Percentiles rank a stretch among this genome's conserved stretches.
Evolutionary conservation across 2,113 vertebrate genomes (phyloP).

Genomic region (Terrapene triunguis): DNA sequence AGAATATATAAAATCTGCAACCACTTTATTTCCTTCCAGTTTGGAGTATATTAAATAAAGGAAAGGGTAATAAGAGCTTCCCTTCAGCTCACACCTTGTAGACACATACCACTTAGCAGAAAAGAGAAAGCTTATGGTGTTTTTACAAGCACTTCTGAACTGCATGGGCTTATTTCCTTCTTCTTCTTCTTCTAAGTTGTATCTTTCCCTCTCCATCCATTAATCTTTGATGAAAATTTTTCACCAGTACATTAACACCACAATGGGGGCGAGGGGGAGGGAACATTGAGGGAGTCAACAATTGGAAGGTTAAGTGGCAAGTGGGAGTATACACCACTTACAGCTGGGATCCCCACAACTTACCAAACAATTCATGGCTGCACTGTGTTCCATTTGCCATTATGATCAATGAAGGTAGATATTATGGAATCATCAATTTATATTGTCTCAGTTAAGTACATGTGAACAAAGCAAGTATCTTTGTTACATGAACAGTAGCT

Average conservation of each 20-base stretch:
- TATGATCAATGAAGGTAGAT: neutral
- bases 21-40: conserved; percentile 65
- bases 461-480: neutral
- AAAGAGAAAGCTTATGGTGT: conserved; percentile 27
- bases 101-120: conserved; percentile 22
- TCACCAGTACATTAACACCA: neutral
- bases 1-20: conserved; percentile 56
- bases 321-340: conserved; percentile 43
- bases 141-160: neutral
- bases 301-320: conserved; percentile 28
- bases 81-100: neutral
- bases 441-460: neutral
- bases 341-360: conserved; percentile 36
- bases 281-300: neutral
- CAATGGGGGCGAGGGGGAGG: neutral
- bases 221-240: neutral
- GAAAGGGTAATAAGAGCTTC: conserved; percentile 30
- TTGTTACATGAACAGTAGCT: neutral
- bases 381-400: neutral
- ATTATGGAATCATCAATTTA: neutral
- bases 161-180: neutral
- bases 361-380: neutral
- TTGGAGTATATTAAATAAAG: conserved; percentile 44
- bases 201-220: neutral
- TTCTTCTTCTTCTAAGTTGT: neutral